Base-by-base conservation (phyloP, 53 echinoderm and acorn worm species). In the Paelopatides confundens region DNA sequence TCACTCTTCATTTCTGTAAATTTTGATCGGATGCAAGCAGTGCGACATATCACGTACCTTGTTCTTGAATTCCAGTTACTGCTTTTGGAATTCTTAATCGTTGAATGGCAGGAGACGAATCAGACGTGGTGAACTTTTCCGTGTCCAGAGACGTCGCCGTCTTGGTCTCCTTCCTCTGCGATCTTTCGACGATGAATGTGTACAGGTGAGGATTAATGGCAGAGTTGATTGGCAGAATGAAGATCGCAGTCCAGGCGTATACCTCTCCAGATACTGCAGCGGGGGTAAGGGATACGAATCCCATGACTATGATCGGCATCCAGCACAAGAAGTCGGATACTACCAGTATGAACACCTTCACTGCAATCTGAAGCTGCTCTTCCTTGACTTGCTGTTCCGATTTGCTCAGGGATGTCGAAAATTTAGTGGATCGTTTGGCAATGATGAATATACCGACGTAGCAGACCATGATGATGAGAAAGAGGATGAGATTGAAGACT, bases 361-460 rank as follows among this genome's bases (percentile, higher is more conserved):
- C n/a, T 2, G 84, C 84, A 24, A 83, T 83, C 24, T 83, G 84
- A 11, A 83, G 30, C 31, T 83, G 84, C 37, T 83, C 84, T 13
- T 43, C 38, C 64, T 37, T 65, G 24, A 79, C 12, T 32, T 79
- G 51, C 33, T 52, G 47, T 31, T 79, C 79, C 3, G 52, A 29
- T 79, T 79, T 79, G 26, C 51, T 79, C 0, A 31, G 18, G 7
- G 79, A 79, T 4, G 79, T 52, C 6, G 79, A 53, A 32, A 79
- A 79, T 83, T 83, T 83, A 15, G 84, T 39, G n/a, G 99, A 95
- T 2, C 93, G 84, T 52, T 93, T 92, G 38, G 93, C 95, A 26
- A 91, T 64, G 69, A 93, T 62, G 82, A 93, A 99, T 33, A 99
- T 99, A 26, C 85, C 87, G 30, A 76, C 38, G 69, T 99, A 99